A percentile compares a stretch with the other conserved stretches of the same genome.
These are phyloP conservation scores for Pluvianellus socialis DNA, from an alignment of 2,113 vertebrate genomes.

Conservation along the genomic window DNA sequence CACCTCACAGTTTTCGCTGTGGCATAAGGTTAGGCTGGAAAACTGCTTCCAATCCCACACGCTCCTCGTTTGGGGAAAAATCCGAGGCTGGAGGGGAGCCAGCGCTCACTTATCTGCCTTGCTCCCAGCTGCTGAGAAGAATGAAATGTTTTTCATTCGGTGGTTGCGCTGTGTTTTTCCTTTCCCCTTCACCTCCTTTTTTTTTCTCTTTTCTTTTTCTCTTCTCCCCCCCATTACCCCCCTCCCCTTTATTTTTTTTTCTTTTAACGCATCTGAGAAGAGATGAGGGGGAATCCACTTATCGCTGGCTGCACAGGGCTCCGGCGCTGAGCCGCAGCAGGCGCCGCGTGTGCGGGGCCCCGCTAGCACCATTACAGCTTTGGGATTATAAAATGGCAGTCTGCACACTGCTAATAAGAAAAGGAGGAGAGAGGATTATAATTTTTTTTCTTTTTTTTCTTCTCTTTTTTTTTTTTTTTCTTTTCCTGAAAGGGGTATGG, in stretches of 20 bases:
- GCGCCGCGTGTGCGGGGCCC: rapidly evolving
- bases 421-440: not conserved
- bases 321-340: no score
- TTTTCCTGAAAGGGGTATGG: not conserved
- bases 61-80: not conserved
- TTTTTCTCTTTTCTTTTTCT: not conserved
- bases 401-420: not conserved
- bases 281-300: not conserved
- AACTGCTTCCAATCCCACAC: not conserved
- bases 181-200: not conserved
- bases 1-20: not conserved
- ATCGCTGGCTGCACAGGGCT: not conserved
- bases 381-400: not conserved
- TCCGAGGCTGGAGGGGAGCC: not conserved
- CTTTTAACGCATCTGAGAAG: not conserved
- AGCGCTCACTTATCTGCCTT: not conserved
- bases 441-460: not conserved
- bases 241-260: not conserved
- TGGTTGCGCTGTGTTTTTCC: not conserved
- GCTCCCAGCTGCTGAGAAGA: not conserved
- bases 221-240: no score
- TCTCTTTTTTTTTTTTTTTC: not conserved
- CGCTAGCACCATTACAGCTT: not conserved
- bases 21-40: not conserved
- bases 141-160: not conserved